phyloP scores from a whole-genome alignment of 2,797 vertebrate species.

The Antrozous pallidus region DNA sequence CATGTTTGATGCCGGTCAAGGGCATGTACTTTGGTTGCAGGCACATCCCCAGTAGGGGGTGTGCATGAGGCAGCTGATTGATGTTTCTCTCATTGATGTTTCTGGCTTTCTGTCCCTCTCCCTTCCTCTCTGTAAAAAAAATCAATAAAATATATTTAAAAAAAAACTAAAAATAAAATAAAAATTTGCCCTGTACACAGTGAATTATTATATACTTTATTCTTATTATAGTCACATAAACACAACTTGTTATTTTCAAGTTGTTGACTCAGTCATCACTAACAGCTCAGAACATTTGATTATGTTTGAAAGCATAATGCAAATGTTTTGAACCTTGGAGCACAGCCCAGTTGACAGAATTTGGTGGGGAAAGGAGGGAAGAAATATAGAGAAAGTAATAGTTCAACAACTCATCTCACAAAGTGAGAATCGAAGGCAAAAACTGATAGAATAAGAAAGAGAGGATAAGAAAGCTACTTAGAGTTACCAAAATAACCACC shows the following conservation, averaged over 20 bases:
- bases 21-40: too few species aligned
- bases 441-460: background rate
- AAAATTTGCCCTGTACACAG: background rate
- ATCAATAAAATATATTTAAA: too few species aligned
- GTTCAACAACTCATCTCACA: background rate
- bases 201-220: background rate
- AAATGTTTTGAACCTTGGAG: slow-evolving; percentile 14
- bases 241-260: slow-evolving; percentile 4
- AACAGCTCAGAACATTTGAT: slow-evolving; percentile 20
- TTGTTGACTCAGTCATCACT: slow-evolving; percentile 6
- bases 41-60: too few species aligned
- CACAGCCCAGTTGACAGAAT: background rate
- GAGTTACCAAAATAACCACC: background rate
- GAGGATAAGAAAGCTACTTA: background rate
- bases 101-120: too few species aligned
- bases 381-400: background rate
- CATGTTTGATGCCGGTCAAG: too few species aligned
- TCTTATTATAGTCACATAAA: background rate
- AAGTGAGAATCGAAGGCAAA: background rate
- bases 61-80: too few species aligned
- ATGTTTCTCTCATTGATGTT: too few species aligned
- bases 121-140: too few species aligned
- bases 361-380: background rate
- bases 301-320: slow-evolving; percentile 5
- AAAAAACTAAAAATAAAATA: too few species aligned